Percentiles rank a stretch among this genome's conserved stretches.
phyloP scores from a whole-genome alignment of 2,888 invertebrate species.

The Tenthredo livida region DNA sequence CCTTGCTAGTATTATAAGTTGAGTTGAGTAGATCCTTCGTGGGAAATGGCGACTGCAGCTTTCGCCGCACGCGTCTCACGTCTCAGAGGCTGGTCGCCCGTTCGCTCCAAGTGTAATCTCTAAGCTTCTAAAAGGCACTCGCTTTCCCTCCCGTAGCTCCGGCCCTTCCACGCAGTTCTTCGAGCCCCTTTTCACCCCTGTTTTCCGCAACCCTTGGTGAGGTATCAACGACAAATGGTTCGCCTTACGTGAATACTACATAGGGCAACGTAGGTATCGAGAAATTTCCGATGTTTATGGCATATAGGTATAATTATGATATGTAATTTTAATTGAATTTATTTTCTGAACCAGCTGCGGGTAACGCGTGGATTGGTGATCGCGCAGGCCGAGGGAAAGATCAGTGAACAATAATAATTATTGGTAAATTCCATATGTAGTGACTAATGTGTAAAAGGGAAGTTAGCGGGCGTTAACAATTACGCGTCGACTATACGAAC shows the following conservation, averaged over 20 bases:
- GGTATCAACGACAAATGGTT: background rate
- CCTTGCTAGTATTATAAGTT: conserved; percentile 73
- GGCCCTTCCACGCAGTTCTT: background rate
- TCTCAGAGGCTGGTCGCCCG: conserved; percentile 49
- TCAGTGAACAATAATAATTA: conserved; percentile 46
- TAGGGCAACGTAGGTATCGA: background rate
- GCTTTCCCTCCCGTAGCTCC: conserved; percentile 58
- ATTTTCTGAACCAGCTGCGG: background rate
- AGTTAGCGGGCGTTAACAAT: conserved; percentile 49
- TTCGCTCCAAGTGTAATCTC: conserved; percentile 72
- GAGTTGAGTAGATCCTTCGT: conserved; percentile 73
- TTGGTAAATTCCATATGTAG: conserved; percentile 29
- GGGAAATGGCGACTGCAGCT: conserved; percentile 70
- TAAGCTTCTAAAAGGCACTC: conserved; percentile 76
- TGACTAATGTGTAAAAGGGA: conserved; percentile 41
- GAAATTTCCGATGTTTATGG: background rate
- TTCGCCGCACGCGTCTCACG: conserved; percentile 49
- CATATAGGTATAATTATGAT: too few species aligned
- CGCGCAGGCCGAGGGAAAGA: conserved; percentile 6
- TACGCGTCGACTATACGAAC: conserved; percentile 15
- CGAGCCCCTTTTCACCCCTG: background rate
- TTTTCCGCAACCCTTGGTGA: background rate
- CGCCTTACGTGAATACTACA: background rate
- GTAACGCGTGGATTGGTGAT: conserved; percentile 6
- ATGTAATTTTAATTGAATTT: background rate